Evolutionary conservation across 2,888 invertebrate genomes (phyloP), one percentile per base, ranked within the genome.

Genomic region (Chrysolina haemoptera): DNA sequence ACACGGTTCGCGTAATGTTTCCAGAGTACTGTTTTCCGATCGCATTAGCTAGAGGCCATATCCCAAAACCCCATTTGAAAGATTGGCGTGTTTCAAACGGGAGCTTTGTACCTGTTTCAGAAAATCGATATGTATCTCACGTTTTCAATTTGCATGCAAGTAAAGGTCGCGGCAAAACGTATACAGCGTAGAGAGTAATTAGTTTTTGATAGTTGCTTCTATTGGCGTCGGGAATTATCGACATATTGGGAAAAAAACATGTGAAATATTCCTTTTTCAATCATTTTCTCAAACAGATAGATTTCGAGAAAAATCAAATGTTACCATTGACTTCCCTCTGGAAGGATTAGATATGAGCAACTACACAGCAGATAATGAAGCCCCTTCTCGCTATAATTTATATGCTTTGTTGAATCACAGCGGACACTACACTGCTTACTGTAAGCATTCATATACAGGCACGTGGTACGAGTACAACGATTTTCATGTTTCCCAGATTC

Each of bases 91-190:
- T 59, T 59, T 35, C 27, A n/a, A 35, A 35, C 59, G 10, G 59
- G 59, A 59, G 35, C 59, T 59, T 35, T 22, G 59, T 59, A n/a
- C 35, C 53, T 22, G 18, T 53, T 35, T n/a, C 2, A 35, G 59
- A 59, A 27, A 59, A 59, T 59, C 35, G 35, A 59, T 59, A 59
- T 59, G 59, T 59, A 59, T 59, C 59, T 35, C 35, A 35, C 59
- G 59, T 27, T 59, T 59, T 59, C 59, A 59, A 59, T 59, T 27
- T 59, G 27, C 59, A 59, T 59, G 22, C 59, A 35, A 35, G 59
- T 35, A 27, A 14, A 59, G 59, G 35, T 59, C 14, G 27, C 6
- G 11, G 35, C 35, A 35, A n/a, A 46, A 53, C 53, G 53, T 53
- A 53, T 53, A 20, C 53, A 22, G 20, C 22, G 35, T 59, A 59